Percentiles rank a stretch among this genome's conserved stretches.
These are phyloP conservation scores for Pungitius pungitius DNA, from an alignment of 2,113 vertebrate species.

Conservation along the genomic window DNA sequence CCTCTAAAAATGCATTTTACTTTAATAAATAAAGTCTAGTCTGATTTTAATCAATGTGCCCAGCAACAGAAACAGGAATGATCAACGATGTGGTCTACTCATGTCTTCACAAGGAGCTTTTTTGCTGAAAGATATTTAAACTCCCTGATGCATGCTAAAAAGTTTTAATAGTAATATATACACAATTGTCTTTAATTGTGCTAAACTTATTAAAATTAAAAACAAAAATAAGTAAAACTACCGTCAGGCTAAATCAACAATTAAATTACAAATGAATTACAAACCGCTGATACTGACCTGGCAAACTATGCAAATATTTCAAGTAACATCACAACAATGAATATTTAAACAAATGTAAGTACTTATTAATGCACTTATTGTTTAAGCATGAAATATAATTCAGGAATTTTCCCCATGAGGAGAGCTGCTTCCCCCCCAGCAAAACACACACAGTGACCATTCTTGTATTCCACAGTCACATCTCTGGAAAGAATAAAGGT, in stretches of 20 bases:
- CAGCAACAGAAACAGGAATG: conserved; percentile 5
- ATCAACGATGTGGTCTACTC: conserved; percentile 17
- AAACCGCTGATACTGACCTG: background rate
- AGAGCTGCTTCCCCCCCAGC: background rate
- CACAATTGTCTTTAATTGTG: background rate
- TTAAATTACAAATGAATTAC: background rate
- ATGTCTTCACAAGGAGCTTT: conserved; percentile 17
- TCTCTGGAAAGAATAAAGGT: background rate
- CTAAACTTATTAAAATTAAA: background rate
- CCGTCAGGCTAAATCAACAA: background rate
- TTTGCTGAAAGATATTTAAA: conserved; percentile 12
- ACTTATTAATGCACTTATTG: background rate
- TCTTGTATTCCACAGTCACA: background rate
- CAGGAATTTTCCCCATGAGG: background rate
- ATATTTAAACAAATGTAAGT: background rate
- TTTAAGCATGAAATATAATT: background rate
- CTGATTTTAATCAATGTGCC: conserved; percentile 24
- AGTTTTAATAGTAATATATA: conserved; percentile 5
- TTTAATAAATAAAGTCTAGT: background rate
- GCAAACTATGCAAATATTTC: background rate
- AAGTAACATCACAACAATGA: background rate
- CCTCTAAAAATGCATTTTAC: conserved; percentile 9
- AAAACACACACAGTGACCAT: background rate
- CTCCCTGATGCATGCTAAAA: conserved; percentile 1
- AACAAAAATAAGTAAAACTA: no score